These are phyloP conservation scores for Microctenopoma stevenorrisi DNA, from an alignment of 2,797 vertebrate genomes.

Conservation along the genomic window DNA sequence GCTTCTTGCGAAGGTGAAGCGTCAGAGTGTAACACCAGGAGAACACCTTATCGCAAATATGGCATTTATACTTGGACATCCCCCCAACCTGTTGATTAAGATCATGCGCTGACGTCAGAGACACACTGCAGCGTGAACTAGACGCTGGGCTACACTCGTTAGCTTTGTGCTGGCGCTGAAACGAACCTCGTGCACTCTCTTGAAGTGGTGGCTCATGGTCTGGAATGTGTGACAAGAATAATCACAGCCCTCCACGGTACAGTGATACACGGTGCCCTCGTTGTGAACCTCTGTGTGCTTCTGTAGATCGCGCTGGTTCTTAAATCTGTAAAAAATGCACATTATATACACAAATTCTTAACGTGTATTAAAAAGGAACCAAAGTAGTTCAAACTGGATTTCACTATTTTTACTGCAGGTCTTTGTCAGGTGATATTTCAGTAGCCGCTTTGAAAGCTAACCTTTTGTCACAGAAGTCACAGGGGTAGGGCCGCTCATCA, in stretches of 20 bases:
- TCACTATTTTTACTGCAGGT: background rate
- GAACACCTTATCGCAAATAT: slow-evolving; percentile 86
- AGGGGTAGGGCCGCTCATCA: slow-evolving; percentile 82
- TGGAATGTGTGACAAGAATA: slow-evolving; percentile 80
- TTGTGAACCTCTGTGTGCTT: slow-evolving; percentile 85
- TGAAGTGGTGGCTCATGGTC: slow-evolving; percentile 80
- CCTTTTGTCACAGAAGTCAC: slow-evolving; percentile 85
- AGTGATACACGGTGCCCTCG: slow-evolving; percentile 85
- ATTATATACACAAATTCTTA: too few relatives aligned
- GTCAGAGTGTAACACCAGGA: slow-evolving; percentile 87
- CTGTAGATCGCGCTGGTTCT: slow-evolving; percentile 83
- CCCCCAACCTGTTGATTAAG: slow-evolving; percentile 71
- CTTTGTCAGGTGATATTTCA: background rate
- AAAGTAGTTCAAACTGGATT: too few relatives aligned
- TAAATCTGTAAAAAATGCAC: slow-evolving; percentile 76
- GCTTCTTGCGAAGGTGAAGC: slow-evolving; percentile 83
- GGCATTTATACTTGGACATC: slow-evolving; percentile 85
- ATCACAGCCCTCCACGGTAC: slow-evolving; percentile 82
- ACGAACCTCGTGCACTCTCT: slow-evolving; percentile 79
- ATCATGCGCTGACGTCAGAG: background rate
- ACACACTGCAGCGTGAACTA: background rate
- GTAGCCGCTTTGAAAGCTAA: slow-evolving; percentile 8
- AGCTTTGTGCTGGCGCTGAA: background rate
- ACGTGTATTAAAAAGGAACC: too few relatives aligned
- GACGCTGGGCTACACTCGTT: too few relatives aligned